These are phyloP conservation scores for Noctua janthe DNA, from an alignment of 2,888 invertebrate genomes.

Conservation along the genomic window DNA sequence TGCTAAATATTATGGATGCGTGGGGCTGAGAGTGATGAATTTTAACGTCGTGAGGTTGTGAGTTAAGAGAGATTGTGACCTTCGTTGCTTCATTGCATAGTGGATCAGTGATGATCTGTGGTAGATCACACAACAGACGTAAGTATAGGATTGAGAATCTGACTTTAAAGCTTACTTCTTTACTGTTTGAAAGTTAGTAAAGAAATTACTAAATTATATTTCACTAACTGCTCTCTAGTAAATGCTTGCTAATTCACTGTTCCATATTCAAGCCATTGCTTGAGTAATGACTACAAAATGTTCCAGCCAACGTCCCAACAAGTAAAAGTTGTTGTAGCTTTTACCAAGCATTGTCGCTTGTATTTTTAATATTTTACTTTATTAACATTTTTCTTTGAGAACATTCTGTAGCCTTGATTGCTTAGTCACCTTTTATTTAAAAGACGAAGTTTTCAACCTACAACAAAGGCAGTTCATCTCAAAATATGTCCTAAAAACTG, in stretches of 20 bases:
- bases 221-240: not conserved
- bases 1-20: constrained; percentile 36
- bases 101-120: not conserved
- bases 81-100: constrained; percentile 2
- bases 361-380: not conserved
- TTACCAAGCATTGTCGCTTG: not conserved
- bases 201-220: not conserved
- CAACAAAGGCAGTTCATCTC: not conserved
- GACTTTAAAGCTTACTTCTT: not conserved
- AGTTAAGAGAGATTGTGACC: constrained; percentile 6
- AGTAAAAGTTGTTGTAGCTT: not conserved
- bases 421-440: not conserved
- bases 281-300: not conserved
- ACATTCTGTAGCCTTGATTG: not conserved
- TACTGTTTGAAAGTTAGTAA: not conserved
- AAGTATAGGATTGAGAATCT: not conserved
- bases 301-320: too few species aligned
- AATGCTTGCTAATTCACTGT: too few species aligned
- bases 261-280: not conserved
- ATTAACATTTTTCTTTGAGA: not conserved
- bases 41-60: constrained; percentile 20
- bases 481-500: constrained; percentile 23
- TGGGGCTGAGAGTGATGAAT: constrained; percentile 28
- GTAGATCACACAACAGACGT: not conserved
- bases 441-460: not conserved